Base-by-base conservation (phyloP, 1,140 invertebrate genomes). In the Diorhabda elongata region DNA sequence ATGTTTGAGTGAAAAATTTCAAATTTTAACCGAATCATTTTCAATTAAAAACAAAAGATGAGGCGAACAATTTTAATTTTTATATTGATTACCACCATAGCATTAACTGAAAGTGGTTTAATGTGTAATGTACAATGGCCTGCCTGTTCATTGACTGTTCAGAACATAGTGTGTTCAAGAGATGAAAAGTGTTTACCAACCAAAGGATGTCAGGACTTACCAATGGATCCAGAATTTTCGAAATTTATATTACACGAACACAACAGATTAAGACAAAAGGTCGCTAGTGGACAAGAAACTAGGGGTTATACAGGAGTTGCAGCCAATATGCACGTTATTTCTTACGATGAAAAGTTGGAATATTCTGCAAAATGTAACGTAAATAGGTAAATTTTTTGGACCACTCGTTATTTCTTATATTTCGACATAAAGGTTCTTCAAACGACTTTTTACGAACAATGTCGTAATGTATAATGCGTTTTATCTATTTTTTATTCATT, bases 321-420 rank as follows among this genome's bases (percentile, higher is more conserved):
- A 8, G 58, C 69, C 5, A 58, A 70, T 59, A 70, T 70, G 64
- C 47, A 43, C 41, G 60, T 56, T 3, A 26, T 70, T 9, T 44
- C 43, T 0, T 70, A 67, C 65, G 69, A 70, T 58, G 8, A 56
- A n/a, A 42, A 63, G 6, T 43, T 70, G 7, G 65, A 70, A 44
- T 67, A 43, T 11, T 47, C 57, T 7, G 64, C 69, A 44, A 11
- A 44, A 44, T 70, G 69, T 56, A 58, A 60, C 5, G 52, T 56
- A 44, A 67, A 63, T 11, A 43, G 58, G 26, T 26, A 26, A 26
- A 26, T 26, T 26, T 26, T 26, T 26, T 26, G 26, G 26, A 2
- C 26, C 26, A 26, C 26, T 26, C 26, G 0, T 26, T 26, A 26
- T 26, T 26, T 26, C 26, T 1, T 26, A 26, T 26, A 26, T 26